Base-by-base conservation (phyloP, 2,888 invertebrate genomes). In the Acleris holmiana region DNA sequence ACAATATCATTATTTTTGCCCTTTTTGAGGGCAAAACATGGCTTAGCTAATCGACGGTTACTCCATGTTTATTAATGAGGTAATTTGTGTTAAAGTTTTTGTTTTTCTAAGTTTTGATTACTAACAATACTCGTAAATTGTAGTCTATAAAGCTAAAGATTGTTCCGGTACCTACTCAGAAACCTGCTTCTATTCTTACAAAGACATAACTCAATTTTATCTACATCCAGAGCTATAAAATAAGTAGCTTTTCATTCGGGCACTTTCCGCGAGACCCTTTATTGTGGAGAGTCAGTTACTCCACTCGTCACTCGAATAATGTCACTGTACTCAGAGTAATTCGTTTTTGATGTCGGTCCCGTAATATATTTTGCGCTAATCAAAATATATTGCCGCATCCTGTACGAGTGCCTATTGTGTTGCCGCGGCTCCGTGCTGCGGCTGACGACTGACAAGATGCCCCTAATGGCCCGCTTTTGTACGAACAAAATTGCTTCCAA, bases 321-420 rank as follows among this genome's bases (percentile, higher is more conserved):
- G 76, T 80, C 76, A 69, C 74, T 75, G 81, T 84, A 83, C 83
- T 82, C 75, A 68, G 74, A 76, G 83, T 84, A 83, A 84, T 83
- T 79, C 82, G 81, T 80, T 83, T 84, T 85, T 85, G 83, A 84
- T 84, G 84, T 83, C 78, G 79, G 79, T 78, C 79, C 73, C 75
- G 79, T 81, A 79, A 81, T 82, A 75, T 78, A 78, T 76, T 74
- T 74, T 68, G 75, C 69, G 77, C 78, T 84, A 84, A 84, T 83
- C 84, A 85, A 85, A 85, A 84, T 84, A 83, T 85, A 85, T 76
- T 79, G 82, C 80, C 70, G 71, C 70, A 75, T 76, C 76, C 75
- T 68, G 75, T 72, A 74, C 69, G 73, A 71, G 73, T 72, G 72
- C 57, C 49, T 73, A 74, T 77, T 80, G 78, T 77, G 64, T 64